These are phyloP conservation scores for Ibycter americanus DNA, from an alignment of 2,797 vertebrate species.

Conservation along the genomic window DNA sequence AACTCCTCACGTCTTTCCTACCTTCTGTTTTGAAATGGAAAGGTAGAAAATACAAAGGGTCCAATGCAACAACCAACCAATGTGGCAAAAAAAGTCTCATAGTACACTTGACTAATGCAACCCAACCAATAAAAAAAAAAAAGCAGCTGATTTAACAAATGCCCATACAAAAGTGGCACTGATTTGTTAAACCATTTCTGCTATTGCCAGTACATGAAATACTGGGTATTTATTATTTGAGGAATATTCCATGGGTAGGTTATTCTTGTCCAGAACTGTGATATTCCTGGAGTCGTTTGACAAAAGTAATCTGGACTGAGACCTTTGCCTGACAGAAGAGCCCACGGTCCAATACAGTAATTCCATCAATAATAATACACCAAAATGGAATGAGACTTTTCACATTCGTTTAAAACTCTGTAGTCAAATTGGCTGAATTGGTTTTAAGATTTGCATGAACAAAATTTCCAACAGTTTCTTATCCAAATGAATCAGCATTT, in stretches of 20 bases:
- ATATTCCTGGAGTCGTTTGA: background rate
- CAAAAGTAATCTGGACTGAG: background rate
- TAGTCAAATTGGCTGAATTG: background rate
- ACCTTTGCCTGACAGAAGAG: background rate
- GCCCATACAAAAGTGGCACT: background rate
- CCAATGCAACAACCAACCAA: background rate
- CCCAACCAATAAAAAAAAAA: background rate
- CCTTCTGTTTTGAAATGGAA: background rate
- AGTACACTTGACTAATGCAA: background rate
- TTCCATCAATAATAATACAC: background rate
- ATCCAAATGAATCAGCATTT: background rate
- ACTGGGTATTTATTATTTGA: background rate
- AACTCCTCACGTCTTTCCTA: background rate
- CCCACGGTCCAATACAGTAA: background rate
- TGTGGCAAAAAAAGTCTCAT: background rate
- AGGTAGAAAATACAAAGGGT: background rate
- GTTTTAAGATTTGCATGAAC: background rate
- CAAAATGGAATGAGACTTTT: background rate
- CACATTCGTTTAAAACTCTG: background rate
- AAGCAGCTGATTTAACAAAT: background rate
- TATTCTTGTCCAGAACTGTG: background rate
- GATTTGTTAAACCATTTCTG: background rate
- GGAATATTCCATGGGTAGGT: background rate
- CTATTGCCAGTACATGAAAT: background rate
- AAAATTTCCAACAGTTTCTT: background rate